A percentile compares a stretch with the other conserved stretches of the same genome.
These are phyloP conservation scores for Astropecten irregularis DNA, from an alignment of 53 echinoderm and acorn worm genomes.

Conservation along the genomic window DNA sequence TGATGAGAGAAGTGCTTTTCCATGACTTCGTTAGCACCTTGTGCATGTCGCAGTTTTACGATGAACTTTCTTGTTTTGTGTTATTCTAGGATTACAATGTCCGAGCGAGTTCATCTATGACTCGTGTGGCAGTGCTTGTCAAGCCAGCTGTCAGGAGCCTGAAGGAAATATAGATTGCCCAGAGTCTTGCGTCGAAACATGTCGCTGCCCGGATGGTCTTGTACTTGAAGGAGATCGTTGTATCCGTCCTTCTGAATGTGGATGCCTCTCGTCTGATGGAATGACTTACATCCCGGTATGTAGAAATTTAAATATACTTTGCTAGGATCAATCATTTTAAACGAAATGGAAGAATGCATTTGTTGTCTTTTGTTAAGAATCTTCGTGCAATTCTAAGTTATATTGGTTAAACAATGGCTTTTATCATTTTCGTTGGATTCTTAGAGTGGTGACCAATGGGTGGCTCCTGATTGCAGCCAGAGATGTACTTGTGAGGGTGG, in stretches of 20 bases:
- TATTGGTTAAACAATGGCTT: not conserved
- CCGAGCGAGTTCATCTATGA: constrained; percentile 52
- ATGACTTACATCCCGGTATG: constrained; percentile 45
- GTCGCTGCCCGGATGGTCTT: constrained; percentile 56
- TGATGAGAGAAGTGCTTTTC: too few species aligned
- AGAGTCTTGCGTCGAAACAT: constrained; percentile 41
- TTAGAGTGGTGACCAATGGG: constrained; percentile 57
- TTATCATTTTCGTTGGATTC: not conserved
- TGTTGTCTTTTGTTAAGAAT: too few species aligned
- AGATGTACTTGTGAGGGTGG: constrained; percentile 59
- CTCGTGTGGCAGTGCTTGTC: constrained; percentile 56
- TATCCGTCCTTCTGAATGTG: constrained; percentile 52
- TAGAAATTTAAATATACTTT: not conserved
- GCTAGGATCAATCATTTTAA: too few species aligned
- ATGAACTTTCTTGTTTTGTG: not conserved
- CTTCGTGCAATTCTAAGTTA: not conserved
- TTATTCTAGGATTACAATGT: constrained; percentile 37
- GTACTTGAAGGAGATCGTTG: constrained; percentile 61
- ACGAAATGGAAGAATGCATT: too few species aligned
- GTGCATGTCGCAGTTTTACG: too few species aligned
- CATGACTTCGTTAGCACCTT: too few species aligned
- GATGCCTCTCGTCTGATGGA: constrained; percentile 43
- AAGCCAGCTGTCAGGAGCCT: constrained; percentile 56
- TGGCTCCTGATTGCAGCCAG: constrained; percentile 38
- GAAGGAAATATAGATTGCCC: not conserved